A percentile compares a stretch with the other conserved stretches of the same genome.
phyloP scores from a whole-genome alignment of 2,888 invertebrate species.

The Morpho helenor region DNA sequence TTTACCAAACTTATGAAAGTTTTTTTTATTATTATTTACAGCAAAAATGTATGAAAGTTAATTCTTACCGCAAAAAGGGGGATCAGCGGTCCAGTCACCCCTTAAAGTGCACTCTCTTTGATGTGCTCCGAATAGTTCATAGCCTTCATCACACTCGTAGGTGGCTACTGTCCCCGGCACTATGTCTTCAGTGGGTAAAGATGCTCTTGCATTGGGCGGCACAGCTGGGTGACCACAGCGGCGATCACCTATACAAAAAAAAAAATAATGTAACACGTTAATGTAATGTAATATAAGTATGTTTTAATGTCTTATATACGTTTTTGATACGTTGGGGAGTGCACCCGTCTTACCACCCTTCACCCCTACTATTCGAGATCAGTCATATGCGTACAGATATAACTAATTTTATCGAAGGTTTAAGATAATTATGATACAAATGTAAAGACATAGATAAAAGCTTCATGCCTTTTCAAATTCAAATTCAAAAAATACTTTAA shows the following conservation, averaged over 20 bases:
- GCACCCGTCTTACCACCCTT: too few species aligned
- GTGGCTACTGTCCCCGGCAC: conserved; percentile 82
- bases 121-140: conserved; percentile 90
- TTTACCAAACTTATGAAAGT: not conserved
- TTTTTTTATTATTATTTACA: too few species aligned
- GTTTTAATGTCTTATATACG: too few species aligned
- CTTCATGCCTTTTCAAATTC: too few species aligned
- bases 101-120: conserved; percentile 84
- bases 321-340: too few species aligned
- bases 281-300: too few species aligned
- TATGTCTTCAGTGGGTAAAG: conserved; percentile 76
- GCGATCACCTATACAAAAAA: conserved; percentile 52
- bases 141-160: conserved; percentile 92
- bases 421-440: too few species aligned
- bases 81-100: conserved; percentile 88
- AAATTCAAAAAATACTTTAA: too few species aligned
- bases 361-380: too few species aligned
- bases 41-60: not conserved
- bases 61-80: conserved; percentile 89
- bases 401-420: too few species aligned
- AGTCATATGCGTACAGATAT: too few species aligned
- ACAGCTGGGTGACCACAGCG: conserved; percentile 92
- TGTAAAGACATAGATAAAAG: too few species aligned
- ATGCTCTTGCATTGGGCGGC: conserved; percentile 88
- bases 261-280: not conserved